Percentiles rank a stretch among this genome's conserved stretches.
phyloP scores from a whole-genome alignment of 2,113 vertebrate species.

The Fulmarus glacialis region DNA sequence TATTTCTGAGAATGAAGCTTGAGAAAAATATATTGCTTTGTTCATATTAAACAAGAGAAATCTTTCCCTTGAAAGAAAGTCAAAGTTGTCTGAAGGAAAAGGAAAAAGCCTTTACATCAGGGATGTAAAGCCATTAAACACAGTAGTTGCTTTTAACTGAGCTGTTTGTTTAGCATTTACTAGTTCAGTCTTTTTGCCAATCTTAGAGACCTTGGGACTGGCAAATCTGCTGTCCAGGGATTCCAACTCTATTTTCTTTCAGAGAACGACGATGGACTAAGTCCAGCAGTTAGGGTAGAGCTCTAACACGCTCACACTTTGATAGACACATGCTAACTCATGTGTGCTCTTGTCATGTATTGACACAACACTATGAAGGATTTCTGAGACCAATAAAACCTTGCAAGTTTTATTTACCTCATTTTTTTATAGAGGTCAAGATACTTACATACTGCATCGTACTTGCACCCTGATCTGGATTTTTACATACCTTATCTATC shows the following conservation, averaged over 20 bases:
- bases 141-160: background rate
- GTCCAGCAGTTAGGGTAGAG: background rate
- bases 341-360: background rate
- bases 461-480: background rate
- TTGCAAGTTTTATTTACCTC: background rate
- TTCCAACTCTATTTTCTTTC: background rate
- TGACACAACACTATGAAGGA: background rate
- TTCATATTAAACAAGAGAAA: background rate
- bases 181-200: background rate
- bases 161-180: background rate
- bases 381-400: background rate
- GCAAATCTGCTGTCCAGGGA: background rate
- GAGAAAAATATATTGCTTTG: conserved; percentile 2
- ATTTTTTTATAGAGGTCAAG: background rate
- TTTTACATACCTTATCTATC: background rate
- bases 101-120: background rate
- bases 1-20: conserved; percentile 7
- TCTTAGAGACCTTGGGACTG: background rate
- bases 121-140: background rate
- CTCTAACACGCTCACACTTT: background rate
- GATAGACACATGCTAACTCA: background rate
- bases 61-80: background rate
- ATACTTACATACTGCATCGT: background rate
- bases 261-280: background rate
- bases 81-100: background rate